Conservation (phyloP, 2,888 invertebrate genomes). For the Teinopalpus imperialis region DNA sequence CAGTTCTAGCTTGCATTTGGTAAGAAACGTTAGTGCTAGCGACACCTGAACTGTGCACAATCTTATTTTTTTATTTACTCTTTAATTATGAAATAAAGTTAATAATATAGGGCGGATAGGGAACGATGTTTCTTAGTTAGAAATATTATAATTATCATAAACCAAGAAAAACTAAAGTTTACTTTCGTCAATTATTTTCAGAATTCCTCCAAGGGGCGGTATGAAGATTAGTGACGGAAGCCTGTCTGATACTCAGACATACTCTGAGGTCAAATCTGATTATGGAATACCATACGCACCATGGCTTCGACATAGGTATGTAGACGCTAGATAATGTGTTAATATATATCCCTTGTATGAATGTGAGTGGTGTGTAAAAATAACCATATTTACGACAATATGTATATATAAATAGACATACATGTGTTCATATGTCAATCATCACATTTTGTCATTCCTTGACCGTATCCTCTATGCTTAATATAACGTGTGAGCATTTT, state of each 20-base stretch:
- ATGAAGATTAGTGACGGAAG: slow-evolving; percentile 89
- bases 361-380: slow-evolving; percentile 37
- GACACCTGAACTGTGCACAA: no score
- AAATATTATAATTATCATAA: no score
- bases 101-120: no score
- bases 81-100: no score
- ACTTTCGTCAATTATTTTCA: no score
- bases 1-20: slow-evolving; percentile 21
- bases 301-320: slow-evolving; percentile 92
- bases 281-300: slow-evolving; percentile 92
- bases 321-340: slow-evolving; percentile 24
- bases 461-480: slow-evolving; percentile 30
- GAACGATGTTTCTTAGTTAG: no score
- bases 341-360: slow-evolving; percentile 24
- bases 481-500: slow-evolving; percentile 38
- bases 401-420: slow-evolving; percentile 24
- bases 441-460: slow-evolving; percentile 33
- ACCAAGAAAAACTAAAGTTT: no score
- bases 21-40: not conserved
- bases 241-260: slow-evolving; percentile 91
- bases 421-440: slow-evolving; percentile 39
- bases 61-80: no score
- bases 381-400: slow-evolving; percentile 28
- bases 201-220: slow-evolving; percentile 74
- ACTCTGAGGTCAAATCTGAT: slow-evolving; percentile 87